Conservation (phyloP, 1,140 invertebrate species). For the Ceratosolen solmsi region DNA sequence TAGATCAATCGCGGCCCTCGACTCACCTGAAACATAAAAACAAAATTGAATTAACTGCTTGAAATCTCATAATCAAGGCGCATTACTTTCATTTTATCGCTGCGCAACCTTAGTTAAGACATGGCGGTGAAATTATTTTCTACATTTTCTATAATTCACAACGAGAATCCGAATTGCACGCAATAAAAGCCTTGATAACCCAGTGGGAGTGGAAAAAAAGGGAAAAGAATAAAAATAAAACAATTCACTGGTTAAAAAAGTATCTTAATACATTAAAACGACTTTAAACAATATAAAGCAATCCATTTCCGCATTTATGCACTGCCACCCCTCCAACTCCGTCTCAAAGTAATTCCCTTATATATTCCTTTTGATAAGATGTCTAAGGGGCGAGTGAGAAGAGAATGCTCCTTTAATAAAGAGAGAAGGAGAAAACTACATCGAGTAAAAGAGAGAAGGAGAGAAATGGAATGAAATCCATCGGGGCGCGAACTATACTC, state of each 20-base stretch:
- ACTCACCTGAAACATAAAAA: conserved; percentile 46
- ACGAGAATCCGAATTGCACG: neutral
- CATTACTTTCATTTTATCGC: neutral
- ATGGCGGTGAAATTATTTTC: neutral
- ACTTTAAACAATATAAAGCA: conserved; percentile 4
- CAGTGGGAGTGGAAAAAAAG: neutral
- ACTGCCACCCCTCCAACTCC: neutral
- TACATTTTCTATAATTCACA: neutral
- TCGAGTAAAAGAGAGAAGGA: neutral
- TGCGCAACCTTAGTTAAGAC: neutral
- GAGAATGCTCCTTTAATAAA: conserved; percentile 36
- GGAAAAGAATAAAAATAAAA: no score
- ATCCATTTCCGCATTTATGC: neutral
- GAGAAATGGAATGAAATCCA: conserved; percentile 45
- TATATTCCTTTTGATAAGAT: conserved; percentile 32
- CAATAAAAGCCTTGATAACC: neutral
- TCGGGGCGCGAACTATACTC: conserved; percentile 45
- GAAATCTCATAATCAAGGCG: neutral
- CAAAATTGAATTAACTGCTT: neutral
- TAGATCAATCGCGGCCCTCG: neutral
- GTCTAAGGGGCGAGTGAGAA: neutral
- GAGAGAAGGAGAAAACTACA: conserved; percentile 27
- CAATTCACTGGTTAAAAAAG: neutral
- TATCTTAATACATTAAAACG: conserved; percentile 33
- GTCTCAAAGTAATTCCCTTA: conserved; percentile 21